Evolutionary conservation across 2,797 vertebrate species (phyloP).

Genomic region (Eulemur mongoz): DNA sequence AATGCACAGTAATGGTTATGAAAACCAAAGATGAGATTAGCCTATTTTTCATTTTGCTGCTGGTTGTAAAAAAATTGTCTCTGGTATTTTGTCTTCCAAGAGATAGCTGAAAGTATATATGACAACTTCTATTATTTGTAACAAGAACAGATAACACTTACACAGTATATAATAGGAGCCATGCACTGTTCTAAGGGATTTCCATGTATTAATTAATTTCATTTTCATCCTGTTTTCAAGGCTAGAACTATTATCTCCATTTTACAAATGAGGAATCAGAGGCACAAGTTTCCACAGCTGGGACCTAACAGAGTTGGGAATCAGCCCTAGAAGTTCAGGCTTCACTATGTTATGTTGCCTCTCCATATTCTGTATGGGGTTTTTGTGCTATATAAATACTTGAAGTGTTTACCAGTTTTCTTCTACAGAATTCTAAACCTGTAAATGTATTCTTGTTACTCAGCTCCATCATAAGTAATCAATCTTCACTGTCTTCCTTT

Average conservation of each 20-base stretch:
- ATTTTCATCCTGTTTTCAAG: not conserved
- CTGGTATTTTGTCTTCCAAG: not conserved
- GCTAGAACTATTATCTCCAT: not conserved
- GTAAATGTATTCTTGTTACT: not conserved
- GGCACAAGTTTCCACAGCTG: not conserved
- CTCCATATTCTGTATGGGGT: not conserved
- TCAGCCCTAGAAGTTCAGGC: not conserved
- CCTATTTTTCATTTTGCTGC: not conserved
- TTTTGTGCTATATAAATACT: not conserved
- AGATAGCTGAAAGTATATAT: not conserved
- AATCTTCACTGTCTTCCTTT: not conserved
- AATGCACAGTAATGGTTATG: not conserved
- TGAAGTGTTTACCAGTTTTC: not conserved
- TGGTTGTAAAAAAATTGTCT: conserved; percentile 20
- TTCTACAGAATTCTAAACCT: not conserved
- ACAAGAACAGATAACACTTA: not conserved
- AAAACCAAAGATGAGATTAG: conserved; percentile 45
- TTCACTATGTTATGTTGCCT: not conserved
- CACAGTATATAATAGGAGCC: not conserved
- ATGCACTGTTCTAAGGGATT: not conserved
- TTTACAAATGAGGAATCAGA: conserved; percentile 1
- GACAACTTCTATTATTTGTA: not conserved
- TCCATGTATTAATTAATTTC: not conserved
- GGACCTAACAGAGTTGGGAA: not conserved
- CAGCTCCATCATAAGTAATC: not conserved